Evolutionary conservation across 1,140 invertebrate species (phyloP).

Genomic region (Hestina assimilis): DNA sequence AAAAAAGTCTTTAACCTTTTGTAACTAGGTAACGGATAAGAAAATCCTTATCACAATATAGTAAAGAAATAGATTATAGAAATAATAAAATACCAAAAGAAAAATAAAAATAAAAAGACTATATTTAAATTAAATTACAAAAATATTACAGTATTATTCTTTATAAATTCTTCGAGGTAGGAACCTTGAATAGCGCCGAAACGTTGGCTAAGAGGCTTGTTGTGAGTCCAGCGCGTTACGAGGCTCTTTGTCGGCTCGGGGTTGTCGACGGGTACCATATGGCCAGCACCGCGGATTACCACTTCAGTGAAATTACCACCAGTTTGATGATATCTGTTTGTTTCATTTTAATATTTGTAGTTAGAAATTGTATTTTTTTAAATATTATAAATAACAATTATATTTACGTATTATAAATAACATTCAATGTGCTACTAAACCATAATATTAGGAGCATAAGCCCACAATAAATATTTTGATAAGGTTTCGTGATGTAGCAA

Average conservation of each 20-base stretch:
- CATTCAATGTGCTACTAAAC: neutral
- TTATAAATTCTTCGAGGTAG: constrained; percentile 34
- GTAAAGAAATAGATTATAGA: too few relatives aligned
- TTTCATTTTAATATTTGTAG: neutral
- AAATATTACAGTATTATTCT: constrained; percentile 33
- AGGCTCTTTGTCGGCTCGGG: constrained; percentile 82
- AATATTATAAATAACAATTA: neutral
- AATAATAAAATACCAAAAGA: too few relatives aligned
- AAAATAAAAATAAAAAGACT: too few relatives aligned
- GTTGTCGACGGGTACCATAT: constrained; percentile 85
- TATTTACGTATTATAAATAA: neutral
- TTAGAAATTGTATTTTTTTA: constrained; percentile 2
- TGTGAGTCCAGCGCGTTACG: constrained; percentile 82
- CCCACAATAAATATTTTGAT: neutral
- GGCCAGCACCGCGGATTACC: constrained; percentile 81
- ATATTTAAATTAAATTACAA: too few relatives aligned
- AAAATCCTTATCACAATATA: too few relatives aligned
- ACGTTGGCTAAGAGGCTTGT: constrained; percentile 24
- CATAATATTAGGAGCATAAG: neutral
- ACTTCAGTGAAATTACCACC: constrained; percentile 82
- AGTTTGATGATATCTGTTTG: constrained; percentile 80
- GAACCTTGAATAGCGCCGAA: constrained; percentile 31
- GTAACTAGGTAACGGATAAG: too few relatives aligned
- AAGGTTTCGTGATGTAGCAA: too few relatives aligned
- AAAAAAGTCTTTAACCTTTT: too few relatives aligned